Percentiles rank a stretch among this genome's conserved stretches.
phyloP scores from a whole-genome alignment of 2,888 invertebrate genomes.

The Helicoverpa assulta region DNA sequence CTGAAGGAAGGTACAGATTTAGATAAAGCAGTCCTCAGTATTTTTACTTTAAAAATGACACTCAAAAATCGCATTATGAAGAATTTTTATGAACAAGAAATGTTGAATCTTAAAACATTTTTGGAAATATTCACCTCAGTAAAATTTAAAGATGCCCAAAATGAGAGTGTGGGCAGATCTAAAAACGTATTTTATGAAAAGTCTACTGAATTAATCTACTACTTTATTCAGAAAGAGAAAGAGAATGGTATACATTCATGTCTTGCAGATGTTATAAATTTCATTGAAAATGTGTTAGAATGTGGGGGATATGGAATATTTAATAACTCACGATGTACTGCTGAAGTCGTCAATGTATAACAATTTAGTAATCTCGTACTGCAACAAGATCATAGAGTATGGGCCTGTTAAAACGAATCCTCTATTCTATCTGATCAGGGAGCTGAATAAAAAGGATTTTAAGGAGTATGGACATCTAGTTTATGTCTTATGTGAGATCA shows the following conservation, averaged over 20 bases:
- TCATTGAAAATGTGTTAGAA: slow-evolving; percentile 78
- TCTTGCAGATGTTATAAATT: slow-evolving; percentile 68
- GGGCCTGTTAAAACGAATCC: slow-evolving; percentile 78
- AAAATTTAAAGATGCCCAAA: slow-evolving; percentile 60
- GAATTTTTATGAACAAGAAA: slow-evolving; percentile 69
- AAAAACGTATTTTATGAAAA: slow-evolving; percentile 81
- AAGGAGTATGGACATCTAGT: slow-evolving; percentile 73
- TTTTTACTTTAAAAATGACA: slow-evolving; percentile 72
- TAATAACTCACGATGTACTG: slow-evolving; percentile 77
- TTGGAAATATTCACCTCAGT: slow-evolving; percentile 65
- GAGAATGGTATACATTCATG: slow-evolving; percentile 45
- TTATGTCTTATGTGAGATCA: slow-evolving; percentile 82
- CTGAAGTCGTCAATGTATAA: slow-evolving; percentile 73
- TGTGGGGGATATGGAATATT: slow-evolving; percentile 87
- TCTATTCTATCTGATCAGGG: slow-evolving; percentile 75
- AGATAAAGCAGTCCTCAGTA: slow-evolving; percentile 72
- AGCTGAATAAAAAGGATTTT: slow-evolving; percentile 66
- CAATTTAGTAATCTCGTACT: slow-evolving; percentile 75
- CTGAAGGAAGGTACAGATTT: slow-evolving; percentile 70
- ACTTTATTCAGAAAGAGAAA: slow-evolving; percentile 62
- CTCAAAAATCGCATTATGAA: slow-evolving; percentile 61
- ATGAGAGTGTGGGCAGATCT: slow-evolving; percentile 76
- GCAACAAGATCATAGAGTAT: slow-evolving; percentile 80
- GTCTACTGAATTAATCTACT: slow-evolving; percentile 75
- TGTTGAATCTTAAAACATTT: slow-evolving; percentile 68